These are phyloP conservation scores for Timema cristinae DNA, from an alignment of 2,888 invertebrate species.

Conservation along the genomic window DNA sequence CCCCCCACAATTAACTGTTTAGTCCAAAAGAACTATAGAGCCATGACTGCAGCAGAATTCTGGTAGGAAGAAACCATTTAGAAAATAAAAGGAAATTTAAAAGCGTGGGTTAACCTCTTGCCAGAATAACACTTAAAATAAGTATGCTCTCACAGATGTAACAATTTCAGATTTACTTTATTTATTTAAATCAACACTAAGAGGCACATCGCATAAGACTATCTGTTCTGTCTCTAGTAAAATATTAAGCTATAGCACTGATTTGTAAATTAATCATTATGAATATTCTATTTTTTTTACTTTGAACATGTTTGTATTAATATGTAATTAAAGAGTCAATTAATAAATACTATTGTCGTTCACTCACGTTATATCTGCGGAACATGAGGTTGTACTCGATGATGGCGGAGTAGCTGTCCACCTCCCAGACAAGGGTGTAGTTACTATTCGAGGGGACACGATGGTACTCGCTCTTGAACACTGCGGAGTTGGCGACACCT, in stretches of 20 bases:
- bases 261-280: background rate
- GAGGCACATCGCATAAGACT: no score
- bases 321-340: background rate
- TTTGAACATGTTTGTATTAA: background rate
- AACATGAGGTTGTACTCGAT: constrained; percentile 62
- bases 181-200: no score
- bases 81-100: no score
- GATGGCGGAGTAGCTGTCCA: constrained; percentile 75
- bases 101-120: no score
- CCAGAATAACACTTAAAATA: no score
- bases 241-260: background rate
- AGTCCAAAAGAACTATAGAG: no score
- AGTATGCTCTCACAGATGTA: no score
- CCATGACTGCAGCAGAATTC: no score
- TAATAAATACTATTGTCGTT: background rate
- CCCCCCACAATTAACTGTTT: no score
- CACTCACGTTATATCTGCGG: constrained; percentile 43
- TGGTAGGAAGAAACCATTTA: no score
- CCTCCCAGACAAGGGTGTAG: constrained; percentile 77
- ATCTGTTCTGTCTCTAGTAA: no score
- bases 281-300: background rate
- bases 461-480: constrained; percentile 57
- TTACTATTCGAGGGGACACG: constrained; percentile 50
- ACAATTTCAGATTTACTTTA: no score
- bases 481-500: constrained; percentile 66